Conservation (phyloP, 2,113 vertebrate species). For the Sturnira hondurensis region DNA sequence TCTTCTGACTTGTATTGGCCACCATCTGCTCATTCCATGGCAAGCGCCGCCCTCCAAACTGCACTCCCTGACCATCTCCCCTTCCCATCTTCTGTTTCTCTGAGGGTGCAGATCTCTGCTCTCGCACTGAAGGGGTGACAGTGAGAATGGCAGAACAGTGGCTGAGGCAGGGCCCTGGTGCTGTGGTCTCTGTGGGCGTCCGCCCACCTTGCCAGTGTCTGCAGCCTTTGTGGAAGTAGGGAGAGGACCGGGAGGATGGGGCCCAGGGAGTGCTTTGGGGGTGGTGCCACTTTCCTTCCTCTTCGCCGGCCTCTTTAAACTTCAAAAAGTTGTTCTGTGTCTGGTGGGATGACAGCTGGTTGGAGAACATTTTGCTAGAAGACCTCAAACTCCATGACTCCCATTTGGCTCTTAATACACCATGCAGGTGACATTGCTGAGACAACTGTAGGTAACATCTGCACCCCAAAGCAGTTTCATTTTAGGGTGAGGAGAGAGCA, state of each 20-base stretch:
- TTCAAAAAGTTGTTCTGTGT: conserved; percentile 20
- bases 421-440: not conserved
- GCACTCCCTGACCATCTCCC: not conserved
- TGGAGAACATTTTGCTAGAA: conserved; percentile 53
- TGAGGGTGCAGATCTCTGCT: not conserved
- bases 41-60: not conserved
- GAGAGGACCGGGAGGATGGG: not conserved
- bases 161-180: not conserved
- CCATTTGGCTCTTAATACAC: not conserved
- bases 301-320: not conserved
- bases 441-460: not conserved
- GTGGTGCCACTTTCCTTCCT: not conserved
- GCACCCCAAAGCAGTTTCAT: not conserved
- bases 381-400: not conserved
- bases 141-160: not conserved
- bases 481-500: not conserved
- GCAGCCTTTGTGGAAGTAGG: not conserved
- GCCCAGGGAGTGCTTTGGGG: no score
- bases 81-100: not conserved
- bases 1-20: not conserved
- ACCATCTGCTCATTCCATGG: not conserved
- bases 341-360: not conserved
- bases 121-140: accelerated
- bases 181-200: accelerated
- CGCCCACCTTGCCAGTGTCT: not conserved